Conservation (phyloP, 2,113 vertebrate genomes). For the Gadus chalcogrammus region DNA sequence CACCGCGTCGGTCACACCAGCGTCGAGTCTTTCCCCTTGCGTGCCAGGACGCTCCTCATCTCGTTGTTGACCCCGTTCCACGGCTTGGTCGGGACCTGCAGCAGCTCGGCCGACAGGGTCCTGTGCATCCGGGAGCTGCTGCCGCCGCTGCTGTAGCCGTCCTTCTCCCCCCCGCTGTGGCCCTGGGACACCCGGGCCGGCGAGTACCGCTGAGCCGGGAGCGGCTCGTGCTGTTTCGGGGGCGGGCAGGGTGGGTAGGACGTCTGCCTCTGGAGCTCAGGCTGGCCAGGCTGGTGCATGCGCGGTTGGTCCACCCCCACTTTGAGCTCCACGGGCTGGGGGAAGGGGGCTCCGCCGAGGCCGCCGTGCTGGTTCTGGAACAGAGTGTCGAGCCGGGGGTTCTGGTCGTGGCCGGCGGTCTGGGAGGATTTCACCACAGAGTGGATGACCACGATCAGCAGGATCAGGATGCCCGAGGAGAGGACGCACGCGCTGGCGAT, state of each 20-base stretch:
- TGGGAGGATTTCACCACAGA: constrained; percentile 70
- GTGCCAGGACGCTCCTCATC: constrained; percentile 76
- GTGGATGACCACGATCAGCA: constrained; percentile 74
- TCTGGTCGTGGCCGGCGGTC: constrained; percentile 32
- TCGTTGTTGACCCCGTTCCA: constrained; percentile 82
- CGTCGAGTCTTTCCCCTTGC: constrained; percentile 85
- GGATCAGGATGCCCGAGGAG: constrained; percentile 74
- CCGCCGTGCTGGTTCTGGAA: constrained; percentile 74
- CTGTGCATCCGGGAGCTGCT: constrained; percentile 60
- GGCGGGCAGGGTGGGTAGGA: constrained; percentile 66
- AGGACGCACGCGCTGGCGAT: constrained; percentile 81
- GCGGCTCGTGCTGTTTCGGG: constrained; percentile 51
- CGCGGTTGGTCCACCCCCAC: constrained; percentile 56
- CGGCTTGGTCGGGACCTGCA: constrained; percentile 67
- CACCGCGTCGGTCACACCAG: constrained; percentile 75
- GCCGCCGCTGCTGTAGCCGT: constrained; percentile 51
- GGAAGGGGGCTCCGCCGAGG: constrained; percentile 17
- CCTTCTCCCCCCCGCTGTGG: constrained; percentile 54
- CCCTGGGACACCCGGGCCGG: constrained; percentile 48
- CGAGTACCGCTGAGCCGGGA: constrained; percentile 55
- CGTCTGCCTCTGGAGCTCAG: constrained; percentile 68
- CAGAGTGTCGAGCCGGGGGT: constrained; percentile 57
- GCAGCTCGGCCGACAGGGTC: constrained; percentile 72
- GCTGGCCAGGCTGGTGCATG: constrained; percentile 57
- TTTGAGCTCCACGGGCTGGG: constrained; percentile 62